Conservation (phyloP, 2,888 invertebrate genomes). For the Ditula angustiorana region DNA sequence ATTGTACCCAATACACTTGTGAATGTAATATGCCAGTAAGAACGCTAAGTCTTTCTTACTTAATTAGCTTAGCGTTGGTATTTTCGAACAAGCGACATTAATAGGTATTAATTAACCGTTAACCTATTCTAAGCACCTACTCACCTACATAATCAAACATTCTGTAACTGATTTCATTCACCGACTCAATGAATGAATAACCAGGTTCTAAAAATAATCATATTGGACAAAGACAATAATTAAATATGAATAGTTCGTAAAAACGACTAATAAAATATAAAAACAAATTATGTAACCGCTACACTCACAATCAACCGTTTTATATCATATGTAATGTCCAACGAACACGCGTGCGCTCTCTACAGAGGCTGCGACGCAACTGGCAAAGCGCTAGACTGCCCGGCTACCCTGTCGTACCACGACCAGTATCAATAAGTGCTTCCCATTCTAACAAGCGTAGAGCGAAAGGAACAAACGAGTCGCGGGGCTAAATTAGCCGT, state of each 20-base stretch:
- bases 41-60: not conserved
- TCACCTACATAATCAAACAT: not conserved
- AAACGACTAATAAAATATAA: slow-evolving; percentile 10
- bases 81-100: not conserved
- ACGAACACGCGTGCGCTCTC: slow-evolving; percentile 63
- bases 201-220: not conserved
- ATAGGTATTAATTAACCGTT: not conserved
- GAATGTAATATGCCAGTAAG: too few relatives aligned
- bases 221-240: not conserved
- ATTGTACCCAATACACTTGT: too few relatives aligned
- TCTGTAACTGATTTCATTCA: not conserved
- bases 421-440: not conserved
- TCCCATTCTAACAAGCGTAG: not conserved
- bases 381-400: slow-evolving; percentile 48
- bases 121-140: not conserved
- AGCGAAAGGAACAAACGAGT: not conserved
- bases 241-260: not conserved
- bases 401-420: not conserved
- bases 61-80: slow-evolving; percentile 5
- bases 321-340: slow-evolving; percentile 65
- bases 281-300: slow-evolving; percentile 66
- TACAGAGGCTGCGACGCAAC: slow-evolving; percentile 77
- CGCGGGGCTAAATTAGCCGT: not conserved
- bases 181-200: not conserved
- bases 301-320: slow-evolving; percentile 71